These are phyloP conservation scores for Patella depressa DNA, from an alignment of 2,888 invertebrate species.

Conservation along the genomic window DNA sequence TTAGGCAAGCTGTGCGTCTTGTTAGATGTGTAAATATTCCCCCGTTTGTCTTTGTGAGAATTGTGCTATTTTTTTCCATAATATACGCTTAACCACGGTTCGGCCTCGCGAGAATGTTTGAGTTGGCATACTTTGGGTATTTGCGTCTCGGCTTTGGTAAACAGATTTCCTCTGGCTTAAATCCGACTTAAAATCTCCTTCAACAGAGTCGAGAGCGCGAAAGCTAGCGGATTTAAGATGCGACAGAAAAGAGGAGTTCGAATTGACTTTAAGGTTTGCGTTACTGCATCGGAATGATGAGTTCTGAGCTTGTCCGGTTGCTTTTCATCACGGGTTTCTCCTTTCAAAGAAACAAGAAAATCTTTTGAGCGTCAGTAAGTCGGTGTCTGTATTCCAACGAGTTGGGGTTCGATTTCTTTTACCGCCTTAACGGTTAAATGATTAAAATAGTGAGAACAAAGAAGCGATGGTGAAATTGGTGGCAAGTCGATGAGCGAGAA, in stretches of 20 bases:
- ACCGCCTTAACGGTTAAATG: not conserved
- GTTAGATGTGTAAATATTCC: constrained; percentile 7
- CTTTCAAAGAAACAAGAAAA: too few species aligned
- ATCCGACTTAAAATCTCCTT: constrained; percentile 6
- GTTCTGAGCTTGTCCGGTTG: too few species aligned
- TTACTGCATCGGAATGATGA: too few species aligned
- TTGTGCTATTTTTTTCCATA: not conserved
- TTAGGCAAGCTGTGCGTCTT: constrained; percentile 6
- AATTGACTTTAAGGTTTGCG: too few species aligned
- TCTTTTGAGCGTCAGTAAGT: too few species aligned
- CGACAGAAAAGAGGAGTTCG: too few species aligned
- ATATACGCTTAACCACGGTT: constrained; percentile 13
- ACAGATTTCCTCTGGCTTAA: constrained; percentile 1
- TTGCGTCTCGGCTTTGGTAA: constrained; percentile 7
- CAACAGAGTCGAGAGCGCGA: not conserved
- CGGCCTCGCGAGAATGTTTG: constrained; percentile 10
- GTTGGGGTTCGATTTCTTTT: not conserved
- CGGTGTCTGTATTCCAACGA: constrained; percentile 2
- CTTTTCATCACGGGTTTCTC: too few species aligned
- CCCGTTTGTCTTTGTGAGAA: constrained; percentile 1
- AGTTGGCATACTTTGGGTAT: constrained; percentile 8
- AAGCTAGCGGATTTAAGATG: too few species aligned
- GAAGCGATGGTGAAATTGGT: not conserved
- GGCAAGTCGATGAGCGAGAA: too few species aligned
- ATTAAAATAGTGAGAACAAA: not conserved